A percentile compares a stretch with the other conserved stretches of the same genome.
Evolutionary conservation across 2,888 invertebrate species (phyloP).

Genomic region (Oligia fasciuncula): DNA sequence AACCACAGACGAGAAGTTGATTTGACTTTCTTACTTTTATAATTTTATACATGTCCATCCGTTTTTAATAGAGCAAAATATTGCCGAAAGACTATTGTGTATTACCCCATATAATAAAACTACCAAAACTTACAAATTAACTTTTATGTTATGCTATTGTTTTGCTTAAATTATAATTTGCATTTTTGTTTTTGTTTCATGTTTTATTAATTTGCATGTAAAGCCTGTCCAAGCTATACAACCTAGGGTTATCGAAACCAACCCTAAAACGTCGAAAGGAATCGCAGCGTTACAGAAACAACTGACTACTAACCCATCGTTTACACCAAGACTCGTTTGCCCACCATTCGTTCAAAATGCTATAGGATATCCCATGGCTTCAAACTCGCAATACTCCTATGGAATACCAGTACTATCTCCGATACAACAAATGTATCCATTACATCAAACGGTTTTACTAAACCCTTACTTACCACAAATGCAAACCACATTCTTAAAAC

Average conservation of each 20-base stretch:
- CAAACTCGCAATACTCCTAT: constrained; percentile 77
- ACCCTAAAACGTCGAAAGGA: constrained; percentile 80
- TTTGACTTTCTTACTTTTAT: background rate
- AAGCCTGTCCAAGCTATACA: constrained; percentile 91
- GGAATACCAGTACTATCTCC: constrained; percentile 85
- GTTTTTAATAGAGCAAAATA: background rate
- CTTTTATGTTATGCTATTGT: constrained; percentile 50
- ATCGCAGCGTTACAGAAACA: constrained; percentile 86
- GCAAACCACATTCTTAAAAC: constrained; percentile 84
- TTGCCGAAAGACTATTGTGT: constrained; percentile 37
- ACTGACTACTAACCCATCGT: constrained; percentile 87
- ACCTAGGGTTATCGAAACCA: constrained; percentile 87
- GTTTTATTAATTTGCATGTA: constrained; percentile 73
- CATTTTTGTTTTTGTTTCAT: constrained; percentile 84
- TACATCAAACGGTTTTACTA: constrained; percentile 85
- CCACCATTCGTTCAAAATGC: constrained; percentile 86
- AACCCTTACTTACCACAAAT: constrained; percentile 86
- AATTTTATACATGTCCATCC: background rate
- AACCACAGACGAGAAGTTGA: background rate
- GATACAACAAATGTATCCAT: constrained; percentile 86
- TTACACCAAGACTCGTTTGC: constrained; percentile 86
- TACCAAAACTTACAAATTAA: constrained; percentile 50
- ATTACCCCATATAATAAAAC: constrained; percentile 10
- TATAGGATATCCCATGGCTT: constrained; percentile 76
- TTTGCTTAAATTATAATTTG: constrained; percentile 80